These are phyloP conservation scores for Pipistrellus kuhlii DNA, from an alignment of 2,797 vertebrate species.

Conservation along the genomic window DNA sequence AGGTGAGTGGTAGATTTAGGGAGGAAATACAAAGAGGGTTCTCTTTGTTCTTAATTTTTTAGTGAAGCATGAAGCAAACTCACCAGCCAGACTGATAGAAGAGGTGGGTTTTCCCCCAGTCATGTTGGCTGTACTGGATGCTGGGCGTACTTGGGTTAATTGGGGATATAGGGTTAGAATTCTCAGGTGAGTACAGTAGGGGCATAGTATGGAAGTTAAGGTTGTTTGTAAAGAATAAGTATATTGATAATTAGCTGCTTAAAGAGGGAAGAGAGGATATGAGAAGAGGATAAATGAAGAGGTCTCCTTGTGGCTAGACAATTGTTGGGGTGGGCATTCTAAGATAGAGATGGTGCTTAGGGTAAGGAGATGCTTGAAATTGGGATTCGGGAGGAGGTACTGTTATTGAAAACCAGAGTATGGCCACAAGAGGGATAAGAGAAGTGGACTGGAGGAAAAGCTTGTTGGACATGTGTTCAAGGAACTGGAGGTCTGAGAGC, in stretches of 20 bases:
- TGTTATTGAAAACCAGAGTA: background rate
- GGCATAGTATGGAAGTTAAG: background rate
- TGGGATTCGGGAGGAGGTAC: background rate
- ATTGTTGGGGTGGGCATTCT: background rate
- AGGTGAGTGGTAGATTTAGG: background rate
- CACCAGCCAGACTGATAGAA: background rate
- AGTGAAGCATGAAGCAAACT: constrained; percentile 3
- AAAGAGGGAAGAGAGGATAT: background rate
- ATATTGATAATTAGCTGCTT: background rate
- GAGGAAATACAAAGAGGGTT: background rate
- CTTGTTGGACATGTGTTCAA: background rate
- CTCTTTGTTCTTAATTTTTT: background rate
- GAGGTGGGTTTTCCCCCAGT: background rate
- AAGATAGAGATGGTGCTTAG: background rate
- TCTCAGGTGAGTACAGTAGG: background rate
- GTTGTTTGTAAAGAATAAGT: background rate
- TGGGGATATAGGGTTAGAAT: background rate
- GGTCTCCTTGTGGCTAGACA: background rate
- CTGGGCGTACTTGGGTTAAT: background rate
- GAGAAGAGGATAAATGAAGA: background rate
- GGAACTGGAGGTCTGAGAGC: background rate
- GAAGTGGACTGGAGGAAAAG: background rate
- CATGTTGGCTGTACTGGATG: background rate
- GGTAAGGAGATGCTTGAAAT: background rate
- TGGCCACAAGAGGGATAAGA: background rate